Base-by-base conservation (phyloP, 1,140 invertebrate species). In the Drosophila triauraria region DNA sequence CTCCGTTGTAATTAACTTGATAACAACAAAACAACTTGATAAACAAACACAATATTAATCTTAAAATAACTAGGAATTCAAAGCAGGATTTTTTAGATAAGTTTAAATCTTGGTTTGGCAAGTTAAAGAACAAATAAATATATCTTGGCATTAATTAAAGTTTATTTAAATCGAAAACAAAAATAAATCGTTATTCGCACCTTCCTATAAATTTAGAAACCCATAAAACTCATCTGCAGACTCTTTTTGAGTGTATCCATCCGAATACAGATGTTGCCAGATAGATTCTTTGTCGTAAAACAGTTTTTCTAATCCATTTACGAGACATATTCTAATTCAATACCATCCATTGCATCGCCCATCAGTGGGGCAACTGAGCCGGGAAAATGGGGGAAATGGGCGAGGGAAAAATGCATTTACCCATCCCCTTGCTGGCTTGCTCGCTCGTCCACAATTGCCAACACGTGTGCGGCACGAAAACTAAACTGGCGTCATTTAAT, bases 401-500 rank as follows among this genome's bases (percentile, higher is more conserved):
- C 38, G 60, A 57, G 32, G 59, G 47, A 43, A 40, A 69, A 78
- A 50, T 50, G 70, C 60, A 63, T 60, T 43, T 46, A 46, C 53
- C 15, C 27, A 23, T 7, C 23, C 53, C 51, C 51, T 53, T 5
- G 27, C 27, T 30, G 27, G 27, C 51, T 38, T 35, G 53, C 53
- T 54, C 32, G 5, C 13, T 35, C 38, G 38, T 56, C 20, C 61
- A 40, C 46, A 88, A 88, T 87, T 88, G 84, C 84, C 69, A 87
- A 87, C 84, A 87, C 84, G 84, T 87, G 84, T 88, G 80, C 84
- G 84, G 80, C 84, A 78, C 51, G 67, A 56, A 58, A 77, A 77
- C 58, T 57, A 77, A 59, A 58, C 69, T 78, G 85, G 86, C 85
- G 81, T 90, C 85, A 90, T 90, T 90, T 90, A 90, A 90, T 90